Conservation (phyloP, 2,888 invertebrate genomes). For the Andrena dorsata region DNA sequence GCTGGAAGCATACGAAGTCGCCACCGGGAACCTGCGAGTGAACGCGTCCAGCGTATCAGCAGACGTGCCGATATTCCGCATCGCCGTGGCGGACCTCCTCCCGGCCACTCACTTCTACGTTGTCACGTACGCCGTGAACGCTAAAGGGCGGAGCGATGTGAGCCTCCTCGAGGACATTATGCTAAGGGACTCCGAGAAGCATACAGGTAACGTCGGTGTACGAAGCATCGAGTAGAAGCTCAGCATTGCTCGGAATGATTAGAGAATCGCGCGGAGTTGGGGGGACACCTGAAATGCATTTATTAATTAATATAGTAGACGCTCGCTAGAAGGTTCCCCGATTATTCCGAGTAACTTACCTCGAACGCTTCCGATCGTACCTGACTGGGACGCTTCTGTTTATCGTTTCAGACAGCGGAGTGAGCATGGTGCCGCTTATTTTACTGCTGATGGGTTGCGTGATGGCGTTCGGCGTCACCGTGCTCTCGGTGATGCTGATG, state of each 20-base stretch:
- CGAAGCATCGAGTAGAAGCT: background rate
- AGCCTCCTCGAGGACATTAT: slow-evolving; percentile 94
- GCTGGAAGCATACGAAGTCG: slow-evolving; percentile 92
- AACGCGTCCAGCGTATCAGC: slow-evolving; percentile 89
- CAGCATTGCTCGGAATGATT: too few relatives aligned
- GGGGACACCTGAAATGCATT: too few relatives aligned
- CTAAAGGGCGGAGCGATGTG: slow-evolving; percentile 94
- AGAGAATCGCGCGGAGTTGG: too few relatives aligned
- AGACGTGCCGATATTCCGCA: slow-evolving; percentile 88
- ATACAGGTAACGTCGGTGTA: slow-evolving; percentile 88
- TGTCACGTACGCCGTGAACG: slow-evolving; percentile 93
- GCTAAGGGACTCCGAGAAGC: slow-evolving; percentile 94
- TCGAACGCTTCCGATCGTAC: background rate
- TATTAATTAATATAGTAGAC: background rate
- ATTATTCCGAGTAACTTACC: too few relatives aligned
- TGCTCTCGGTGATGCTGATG: slow-evolving; percentile 88
- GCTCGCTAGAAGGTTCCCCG: too few relatives aligned
- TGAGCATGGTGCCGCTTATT: slow-evolving; percentile 91
- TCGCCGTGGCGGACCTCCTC: slow-evolving; percentile 87
- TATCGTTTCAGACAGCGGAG: slow-evolving; percentile 87
- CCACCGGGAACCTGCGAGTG: slow-evolving; percentile 89
- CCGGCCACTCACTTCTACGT: slow-evolving; percentile 86
- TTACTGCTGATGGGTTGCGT: slow-evolving; percentile 89
- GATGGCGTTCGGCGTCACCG: slow-evolving; percentile 88
- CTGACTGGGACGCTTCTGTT: background rate